Evolutionary conservation across 2,888 invertebrate species (phyloP).

Genomic region (Deilephila elpenor): DNA sequence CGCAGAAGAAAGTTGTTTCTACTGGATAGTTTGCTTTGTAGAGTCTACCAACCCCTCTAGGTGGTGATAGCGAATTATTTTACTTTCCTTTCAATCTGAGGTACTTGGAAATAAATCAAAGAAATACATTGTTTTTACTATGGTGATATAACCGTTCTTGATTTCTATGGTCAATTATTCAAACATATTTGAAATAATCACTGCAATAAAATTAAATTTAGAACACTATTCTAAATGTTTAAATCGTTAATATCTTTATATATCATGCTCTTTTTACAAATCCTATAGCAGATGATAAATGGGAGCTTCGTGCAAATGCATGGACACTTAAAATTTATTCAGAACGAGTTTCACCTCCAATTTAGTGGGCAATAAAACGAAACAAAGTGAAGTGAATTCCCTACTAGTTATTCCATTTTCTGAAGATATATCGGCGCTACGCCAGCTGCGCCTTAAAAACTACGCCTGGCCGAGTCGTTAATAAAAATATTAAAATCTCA

Average conservation of each 20-base stretch:
- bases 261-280: background rate
- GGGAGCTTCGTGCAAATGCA: conserved; percentile 11
- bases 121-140: too few species aligned
- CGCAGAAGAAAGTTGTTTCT: too few species aligned
- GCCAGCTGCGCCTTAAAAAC: conserved; percentile 31
- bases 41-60: too few species aligned
- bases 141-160: too few species aligned
- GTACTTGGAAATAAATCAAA: too few species aligned
- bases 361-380: conserved; percentile 43
- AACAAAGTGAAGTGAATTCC: conserved; percentile 45
- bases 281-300: conserved; percentile 8
- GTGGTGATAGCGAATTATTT: too few species aligned
- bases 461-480: conserved; percentile 14
- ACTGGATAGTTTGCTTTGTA: too few species aligned
- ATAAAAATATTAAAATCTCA: conserved; percentile 20
- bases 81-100: too few species aligned
- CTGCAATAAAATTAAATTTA: too few species aligned
- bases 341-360: conserved; percentile 42
- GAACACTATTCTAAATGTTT: background rate
- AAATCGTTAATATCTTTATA: background rate
- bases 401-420: conserved; percentile 38
- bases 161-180: too few species aligned
- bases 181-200: too few species aligned
- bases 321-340: conserved; percentile 42
- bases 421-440: conserved; percentile 38